Evolutionary conservation across 1,140 invertebrate genomes (phyloP).

Genomic region (Adelges cooleyi): DNA sequence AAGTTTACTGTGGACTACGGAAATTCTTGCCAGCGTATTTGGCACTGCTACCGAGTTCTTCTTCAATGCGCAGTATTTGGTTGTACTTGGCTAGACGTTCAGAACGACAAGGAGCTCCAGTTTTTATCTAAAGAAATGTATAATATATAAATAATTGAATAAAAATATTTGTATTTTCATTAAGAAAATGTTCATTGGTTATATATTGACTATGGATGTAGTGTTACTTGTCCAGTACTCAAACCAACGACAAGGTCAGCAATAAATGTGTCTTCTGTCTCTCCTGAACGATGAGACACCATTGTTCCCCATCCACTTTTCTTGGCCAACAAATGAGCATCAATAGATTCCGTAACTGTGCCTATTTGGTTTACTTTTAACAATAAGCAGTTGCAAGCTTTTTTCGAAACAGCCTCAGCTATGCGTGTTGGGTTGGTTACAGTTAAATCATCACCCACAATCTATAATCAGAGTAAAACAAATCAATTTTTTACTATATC

Average conservation of each 20-base stretch:
- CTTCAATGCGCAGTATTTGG: slow-evolving; percentile 96
- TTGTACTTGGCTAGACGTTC: slow-evolving; percentile 98
- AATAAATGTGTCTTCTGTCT: slow-evolving; percentile 98
- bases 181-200: too few relatives aligned
- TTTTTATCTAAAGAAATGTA: slow-evolving; percentile 92
- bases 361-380: slow-evolving; percentile 99
- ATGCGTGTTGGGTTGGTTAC: slow-evolving; percentile 90
- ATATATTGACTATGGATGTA: too few relatives aligned
- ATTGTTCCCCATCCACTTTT: slow-evolving; percentile 93
- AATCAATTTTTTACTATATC: too few relatives aligned
- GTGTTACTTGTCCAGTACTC: slow-evolving; percentile 70
- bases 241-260: slow-evolving; percentile 95
- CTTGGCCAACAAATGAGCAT: slow-evolving; percentile 87
- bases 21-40: slow-evolving; percentile 93
- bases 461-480: slow-evolving; percentile 41
- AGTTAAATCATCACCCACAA: slow-evolving; percentile 93
- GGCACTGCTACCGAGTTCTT: slow-evolving; percentile 80
- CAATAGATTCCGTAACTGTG: slow-evolving; percentile 90
- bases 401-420: slow-evolving; percentile 89
- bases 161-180: too few relatives aligned
- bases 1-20: slow-evolving; percentile 54
- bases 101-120: slow-evolving; percentile 94
- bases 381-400: slow-evolving; percentile 92
- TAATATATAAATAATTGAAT: too few relatives aligned
- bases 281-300: slow-evolving; percentile 94